phyloP scores from a whole-genome alignment of 2,888 invertebrate species.

The Drymonia ruficornis region DNA sequence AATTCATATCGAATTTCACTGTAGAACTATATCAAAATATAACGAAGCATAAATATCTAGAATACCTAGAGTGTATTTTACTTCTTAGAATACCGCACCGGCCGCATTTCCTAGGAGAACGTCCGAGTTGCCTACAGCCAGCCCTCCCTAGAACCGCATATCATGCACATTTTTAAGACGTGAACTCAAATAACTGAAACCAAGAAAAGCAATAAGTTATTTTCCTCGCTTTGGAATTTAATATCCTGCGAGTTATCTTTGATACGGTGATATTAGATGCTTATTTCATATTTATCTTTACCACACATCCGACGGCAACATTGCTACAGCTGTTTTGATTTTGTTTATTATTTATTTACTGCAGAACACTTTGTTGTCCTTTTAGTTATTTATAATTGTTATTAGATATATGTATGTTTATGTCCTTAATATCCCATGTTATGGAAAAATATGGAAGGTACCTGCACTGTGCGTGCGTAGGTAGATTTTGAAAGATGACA shows the following conservation, averaged over 20 bases:
- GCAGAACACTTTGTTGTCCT: neutral
- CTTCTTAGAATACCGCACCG: neutral
- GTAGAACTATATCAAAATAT: no score
- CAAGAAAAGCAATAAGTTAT: conserved; percentile 14
- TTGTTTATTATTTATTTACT: conserved; percentile 11
- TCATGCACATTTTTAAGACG: neutral
- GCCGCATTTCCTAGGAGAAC: neutral
- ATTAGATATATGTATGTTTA: no score
- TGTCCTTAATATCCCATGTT: no score
- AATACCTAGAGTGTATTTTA: neutral
- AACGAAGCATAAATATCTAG: no score
- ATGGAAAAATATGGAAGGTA: no score
- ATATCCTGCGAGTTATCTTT: conserved; percentile 36
- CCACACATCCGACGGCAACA: neutral
- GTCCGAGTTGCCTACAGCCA: neutral
- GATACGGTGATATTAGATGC: conserved; percentile 26
- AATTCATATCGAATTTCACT: no score
- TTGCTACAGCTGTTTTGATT: conserved; percentile 6
- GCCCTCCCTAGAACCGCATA: no score
- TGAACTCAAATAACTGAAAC: conserved; percentile 17
- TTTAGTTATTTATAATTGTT: no score
- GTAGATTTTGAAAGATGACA: no score
- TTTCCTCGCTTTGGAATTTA: conserved; percentile 34
- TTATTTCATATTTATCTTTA: conserved; percentile 26
- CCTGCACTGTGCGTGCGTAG: no score